phyloP scores from a whole-genome alignment of 2,113 vertebrate genomes.

The Gobio gobio region DNA sequence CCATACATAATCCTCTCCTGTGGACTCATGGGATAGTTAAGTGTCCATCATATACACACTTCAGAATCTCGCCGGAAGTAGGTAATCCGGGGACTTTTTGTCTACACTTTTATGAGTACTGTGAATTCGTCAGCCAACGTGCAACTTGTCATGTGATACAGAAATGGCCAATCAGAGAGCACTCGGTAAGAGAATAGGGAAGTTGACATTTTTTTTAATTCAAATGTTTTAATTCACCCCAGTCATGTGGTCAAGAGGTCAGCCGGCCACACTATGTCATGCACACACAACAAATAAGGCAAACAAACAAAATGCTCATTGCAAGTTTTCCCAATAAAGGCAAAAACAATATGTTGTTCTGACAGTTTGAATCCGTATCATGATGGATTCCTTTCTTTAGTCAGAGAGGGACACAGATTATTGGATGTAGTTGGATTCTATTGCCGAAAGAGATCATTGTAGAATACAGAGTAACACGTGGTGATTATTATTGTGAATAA shows the following conservation, averaged over 20 bases:
- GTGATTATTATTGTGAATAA: slow-evolving; percentile 27
- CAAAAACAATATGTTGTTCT: slow-evolving; percentile 53
- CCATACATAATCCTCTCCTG: no score
- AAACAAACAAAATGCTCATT: slow-evolving; percentile 43
- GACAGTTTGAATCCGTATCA: slow-evolving; percentile 23
- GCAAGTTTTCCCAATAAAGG: slow-evolving; percentile 23
- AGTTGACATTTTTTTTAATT: slow-evolving; percentile 75
- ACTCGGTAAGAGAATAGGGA: slow-evolving; percentile 63
- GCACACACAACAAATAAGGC: slow-evolving; percentile 65
- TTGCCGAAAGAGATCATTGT: slow-evolving; percentile 39
- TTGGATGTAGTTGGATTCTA: slow-evolving; percentile 23
- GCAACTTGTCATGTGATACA: background rate
- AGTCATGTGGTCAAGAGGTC: slow-evolving; percentile 63
- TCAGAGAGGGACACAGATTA: slow-evolving; percentile 16
- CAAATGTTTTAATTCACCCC: slow-evolving; percentile 71
- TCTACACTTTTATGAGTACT: no score
- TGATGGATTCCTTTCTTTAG: slow-evolving; percentile 1
- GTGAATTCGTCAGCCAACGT: background rate
- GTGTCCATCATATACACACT: no score
- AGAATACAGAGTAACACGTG: slow-evolving; percentile 27
- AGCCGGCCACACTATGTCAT: slow-evolving; percentile 74
- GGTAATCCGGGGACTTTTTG: no score
- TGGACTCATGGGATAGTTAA: no score
- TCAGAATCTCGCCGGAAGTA: no score
- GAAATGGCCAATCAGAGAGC: slow-evolving; percentile 52